A percentile compares a stretch with the other conserved stretches of the same genome.
Evolutionary conservation across 2,888 invertebrate genomes (phyloP).

Genomic region (Eubasilissa splendida): DNA sequence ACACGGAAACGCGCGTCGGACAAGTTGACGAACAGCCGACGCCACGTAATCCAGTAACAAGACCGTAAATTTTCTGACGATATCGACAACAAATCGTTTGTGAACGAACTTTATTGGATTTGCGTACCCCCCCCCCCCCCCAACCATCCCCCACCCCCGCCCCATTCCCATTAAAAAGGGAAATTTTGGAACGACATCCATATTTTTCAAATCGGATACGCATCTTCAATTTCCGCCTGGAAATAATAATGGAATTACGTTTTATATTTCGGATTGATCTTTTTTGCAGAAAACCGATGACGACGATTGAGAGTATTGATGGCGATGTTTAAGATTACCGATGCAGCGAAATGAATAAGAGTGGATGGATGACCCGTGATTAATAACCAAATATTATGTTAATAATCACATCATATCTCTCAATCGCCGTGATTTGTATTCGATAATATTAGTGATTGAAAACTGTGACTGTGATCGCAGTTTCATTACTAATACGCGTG

Average conservation of each 20-base stretch:
- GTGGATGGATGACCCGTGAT: too few relatives aligned
- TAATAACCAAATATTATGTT: too few relatives aligned
- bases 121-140: conserved; percentile 14
- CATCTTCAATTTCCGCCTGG: conserved; percentile 33
- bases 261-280: conserved; percentile 7
- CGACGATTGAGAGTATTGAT: not conserved
- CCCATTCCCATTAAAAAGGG: not conserved
- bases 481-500: too few relatives aligned
- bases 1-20: conserved; percentile 29
- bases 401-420: too few relatives aligned
- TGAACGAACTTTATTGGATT: conserved; percentile 31
- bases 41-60: conserved; percentile 24
- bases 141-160: too few relatives aligned
- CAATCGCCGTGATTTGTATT: too few relatives aligned
- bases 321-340: too few relatives aligned
- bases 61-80: conserved; percentile 20
- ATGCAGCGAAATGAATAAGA: too few relatives aligned
- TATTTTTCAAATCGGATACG: conserved; percentile 34
- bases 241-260: conserved; percentile 11
- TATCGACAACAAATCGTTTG: conserved; percentile 35
- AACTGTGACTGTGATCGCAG: too few relatives aligned
- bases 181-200: conserved; percentile 4
- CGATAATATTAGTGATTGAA: too few relatives aligned
- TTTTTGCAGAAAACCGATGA: not conserved
- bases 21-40: conserved; percentile 29